Evolutionary conservation across 2,113 vertebrate species (phyloP), one percentile per base, ranked within the genome.

Genomic region (Recurvirostra avosetta): DNA sequence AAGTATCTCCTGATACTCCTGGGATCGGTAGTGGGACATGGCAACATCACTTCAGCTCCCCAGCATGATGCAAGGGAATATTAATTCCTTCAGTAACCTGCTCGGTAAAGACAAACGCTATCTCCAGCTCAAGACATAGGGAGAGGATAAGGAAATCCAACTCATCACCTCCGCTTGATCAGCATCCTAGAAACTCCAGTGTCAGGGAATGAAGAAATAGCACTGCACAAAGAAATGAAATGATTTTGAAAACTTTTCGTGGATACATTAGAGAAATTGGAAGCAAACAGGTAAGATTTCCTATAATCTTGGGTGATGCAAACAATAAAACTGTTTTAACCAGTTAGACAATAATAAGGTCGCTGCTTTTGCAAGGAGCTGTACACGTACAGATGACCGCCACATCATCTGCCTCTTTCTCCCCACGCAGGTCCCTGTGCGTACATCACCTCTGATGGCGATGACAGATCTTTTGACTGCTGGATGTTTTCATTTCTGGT

Each of bases 381-480:
- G 6, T 6, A 8, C 2, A 0, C 5, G 13, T 20, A 17, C 43
- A 21, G 45, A 15, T 23, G 36, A 10, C 8, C 6, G 41, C 3
- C 16, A 4, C 27, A 6, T 32, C 63, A 4, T 1, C 19, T 11
- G 2, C 23, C 27, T 29, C 61, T 11, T 7, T 12, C 30, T 49
- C 41, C 27, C 8, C 15, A 5, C 0, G 4, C 43, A 9, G 21
- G 9, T 43, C 32, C 50, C 55, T 15, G 19, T 4, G 8, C 15
- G 0, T 4, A 2, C n/a, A 1, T 29, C 15, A 10, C 3, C 53
- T 38, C 80, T 6, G 4, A 5, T 1, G 3, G 17, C 1, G 18
- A 47, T 15, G 6, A 12, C 47, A 30, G 38, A 15, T 3, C 74
- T 40, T n/a, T 3, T 15, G 25, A 4, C 59, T 29, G 29, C 52